Percentiles rank a stretch among this genome's conserved stretches.
Conservation (phyloP, 2,888 invertebrate species). For the Temnothorax unifasciatus region DNA sequence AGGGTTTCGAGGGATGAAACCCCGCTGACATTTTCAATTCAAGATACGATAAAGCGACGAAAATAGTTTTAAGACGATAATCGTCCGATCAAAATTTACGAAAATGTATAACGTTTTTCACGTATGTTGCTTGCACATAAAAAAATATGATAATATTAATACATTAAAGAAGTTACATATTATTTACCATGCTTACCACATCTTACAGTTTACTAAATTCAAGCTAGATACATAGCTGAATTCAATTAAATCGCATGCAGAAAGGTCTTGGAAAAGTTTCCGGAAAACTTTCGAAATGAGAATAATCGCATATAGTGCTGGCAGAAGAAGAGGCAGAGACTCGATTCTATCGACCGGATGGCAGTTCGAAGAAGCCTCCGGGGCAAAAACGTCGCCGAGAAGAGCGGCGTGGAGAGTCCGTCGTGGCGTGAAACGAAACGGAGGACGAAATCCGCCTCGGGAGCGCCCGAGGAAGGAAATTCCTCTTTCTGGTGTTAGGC, state of each 20-base stretch:
- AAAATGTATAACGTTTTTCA: too few relatives aligned
- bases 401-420: conserved; percentile 69
- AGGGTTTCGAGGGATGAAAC: conserved; percentile 45
- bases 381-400: conserved; percentile 38
- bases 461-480: conserved; percentile 65
- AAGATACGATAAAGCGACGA: conserved; percentile 27
- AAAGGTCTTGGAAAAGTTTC: neutral
- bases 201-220: neutral
- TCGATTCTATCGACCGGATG: conserved; percentile 34
- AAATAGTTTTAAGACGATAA: conserved; percentile 16
- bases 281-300: neutral
- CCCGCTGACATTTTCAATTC: conserved; percentile 39
- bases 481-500: conserved; percentile 75
- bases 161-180: neutral
- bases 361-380: conserved; percentile 44
- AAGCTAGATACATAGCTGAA: neutral
- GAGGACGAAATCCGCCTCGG: conserved; percentile 79
- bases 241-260: neutral
- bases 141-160: neutral
- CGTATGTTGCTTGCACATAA: neutral
- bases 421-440: conserved; percentile 85
- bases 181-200: neutral
- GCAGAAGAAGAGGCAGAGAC: conserved; percentile 19
- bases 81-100: neutral
- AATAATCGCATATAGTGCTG: conserved; percentile 15